Evolutionary conservation across 2,797 vertebrate genomes (phyloP), one percentile per base, ranked within the genome.

Genomic region (Thunnus albacares): DNA sequence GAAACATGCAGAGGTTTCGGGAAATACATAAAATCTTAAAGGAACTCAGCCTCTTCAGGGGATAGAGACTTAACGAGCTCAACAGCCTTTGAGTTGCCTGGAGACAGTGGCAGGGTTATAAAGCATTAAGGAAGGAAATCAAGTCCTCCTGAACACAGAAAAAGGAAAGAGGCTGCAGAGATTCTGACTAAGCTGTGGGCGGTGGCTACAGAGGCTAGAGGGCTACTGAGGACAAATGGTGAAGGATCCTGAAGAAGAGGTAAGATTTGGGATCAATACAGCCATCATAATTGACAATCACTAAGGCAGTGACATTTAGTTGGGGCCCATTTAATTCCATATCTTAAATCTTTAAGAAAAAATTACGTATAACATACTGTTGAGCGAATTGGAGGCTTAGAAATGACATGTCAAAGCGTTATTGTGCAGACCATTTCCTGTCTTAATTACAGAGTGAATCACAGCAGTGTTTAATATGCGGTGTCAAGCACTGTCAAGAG

Each of bases 81-180:
- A 90, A 91, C 89, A 87, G 92, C 92, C 88, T 91, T 88, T 91
- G 92, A 94, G 94, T 94, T 93, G 93, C 94, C 92, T 90, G 88
- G 93, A 94, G 92, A 94, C 89, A 85, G 90, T 87, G 85, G 87
- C 83, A 75, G 90, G 86, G 91, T 91, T 93, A 88, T 84, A 91
- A 92, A 92, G 92, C 91, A 92, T 93, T 91, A 91, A 92, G 82
- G 88, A 90, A 84, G 87, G 87, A 92, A 93, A 93, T 89, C 83
- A 89, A 90, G 91, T 89, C 82, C 76, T 82, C 75, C 68, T 68
- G 84, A 90, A 89, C 81, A 86, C 56, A 51, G 73, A 65, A 71
- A 78, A 84, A 78, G 77, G 74, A 76, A 77, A 84, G 70, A 81
- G 74, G 71, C 82, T 83, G 80, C 75, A 77, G 72, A 85, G 91